Evolutionary conservation across 92 coral and sea anemone species (phyloP).

Genomic region (Parazoanthus swiftii): DNA sequence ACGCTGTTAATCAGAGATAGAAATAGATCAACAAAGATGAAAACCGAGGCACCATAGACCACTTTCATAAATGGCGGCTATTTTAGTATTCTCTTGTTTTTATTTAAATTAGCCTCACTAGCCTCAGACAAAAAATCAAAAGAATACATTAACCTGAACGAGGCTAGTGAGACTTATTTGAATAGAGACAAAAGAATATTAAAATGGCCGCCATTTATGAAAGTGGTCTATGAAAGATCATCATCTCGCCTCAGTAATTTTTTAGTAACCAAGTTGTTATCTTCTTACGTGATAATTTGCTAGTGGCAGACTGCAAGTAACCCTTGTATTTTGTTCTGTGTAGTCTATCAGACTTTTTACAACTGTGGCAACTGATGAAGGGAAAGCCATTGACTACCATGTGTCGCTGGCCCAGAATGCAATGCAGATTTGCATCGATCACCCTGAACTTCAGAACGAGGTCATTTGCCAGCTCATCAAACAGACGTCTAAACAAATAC

Average conservation of each 20-base stretch:
- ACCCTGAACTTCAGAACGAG: constrained; percentile 93
- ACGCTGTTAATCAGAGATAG: too few species aligned
- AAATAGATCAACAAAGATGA: too few species aligned
- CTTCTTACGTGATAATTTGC: not conserved
- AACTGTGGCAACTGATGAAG: constrained; percentile 83
- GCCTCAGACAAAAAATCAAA: too few species aligned
- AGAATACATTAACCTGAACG: too few species aligned
- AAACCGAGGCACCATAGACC: too few species aligned
- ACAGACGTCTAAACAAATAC: constrained; percentile 92
- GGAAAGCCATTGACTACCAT: constrained; percentile 92
- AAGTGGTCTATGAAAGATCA: not conserved
- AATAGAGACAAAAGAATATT: too few species aligned
- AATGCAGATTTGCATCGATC: constrained; percentile 81
- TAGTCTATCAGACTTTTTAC: constrained; percentile 91
- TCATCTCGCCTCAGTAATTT: not conserved
- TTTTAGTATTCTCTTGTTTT: too few species aligned
- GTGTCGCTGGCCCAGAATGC: constrained; percentile 99
- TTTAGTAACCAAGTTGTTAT: too few species aligned
- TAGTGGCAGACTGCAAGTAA: not conserved
- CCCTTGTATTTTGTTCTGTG: not conserved
- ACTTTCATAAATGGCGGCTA: too few species aligned
- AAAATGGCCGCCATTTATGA: too few species aligned
- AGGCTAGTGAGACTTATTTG: too few species aligned
- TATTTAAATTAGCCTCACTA: too few species aligned
- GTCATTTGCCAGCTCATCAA: constrained; percentile 91